Percentiles rank a stretch among this genome's conserved stretches.
phyloP scores from a whole-genome alignment of 2,113 vertebrate genomes.

The Hirundichthys speculiger region DNA sequence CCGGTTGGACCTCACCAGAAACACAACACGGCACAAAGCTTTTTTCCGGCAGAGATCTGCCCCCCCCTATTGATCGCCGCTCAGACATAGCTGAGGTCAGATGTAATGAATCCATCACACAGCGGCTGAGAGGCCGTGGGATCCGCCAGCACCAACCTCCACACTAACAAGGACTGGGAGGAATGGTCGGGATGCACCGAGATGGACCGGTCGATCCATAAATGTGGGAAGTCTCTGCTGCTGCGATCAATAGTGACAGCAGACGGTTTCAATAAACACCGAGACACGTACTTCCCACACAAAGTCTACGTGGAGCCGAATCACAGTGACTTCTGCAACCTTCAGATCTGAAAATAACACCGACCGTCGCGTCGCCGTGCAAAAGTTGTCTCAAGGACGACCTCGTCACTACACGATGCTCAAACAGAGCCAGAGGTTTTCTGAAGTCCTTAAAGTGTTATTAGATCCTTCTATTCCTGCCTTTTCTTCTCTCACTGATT shows the following conservation, averaged over 20 bases:
- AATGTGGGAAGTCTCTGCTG: slow-evolving; percentile 14
- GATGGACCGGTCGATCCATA: slow-evolving; percentile 21
- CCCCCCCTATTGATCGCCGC: slow-evolving; percentile 61
- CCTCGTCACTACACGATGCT: slow-evolving; percentile 28
- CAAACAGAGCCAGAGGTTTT: slow-evolving; percentile 38
- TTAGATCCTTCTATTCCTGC: slow-evolving; percentile 28
- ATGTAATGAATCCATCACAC: slow-evolving; percentile 69
- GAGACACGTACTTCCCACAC: slow-evolving; percentile 9
- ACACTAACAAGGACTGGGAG: slow-evolving; percentile 20
- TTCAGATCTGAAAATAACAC: no score
- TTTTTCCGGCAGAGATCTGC: slow-evolving; percentile 53
- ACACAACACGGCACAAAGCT: slow-evolving; percentile 12
- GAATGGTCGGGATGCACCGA: slow-evolving; percentile 30
- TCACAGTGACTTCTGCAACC: no score
- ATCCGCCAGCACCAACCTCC: slow-evolving; percentile 31
- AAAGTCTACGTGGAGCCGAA: neutral
- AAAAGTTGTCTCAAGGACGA: slow-evolving; percentile 39
- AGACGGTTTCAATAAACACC: slow-evolving; percentile 13
- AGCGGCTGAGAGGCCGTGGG: slow-evolving; percentile 38
- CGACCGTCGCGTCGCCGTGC: no score
- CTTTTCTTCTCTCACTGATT: neutral
- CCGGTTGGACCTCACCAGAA: neutral
- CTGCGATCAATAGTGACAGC: slow-evolving; percentile 16
- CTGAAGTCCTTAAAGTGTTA: slow-evolving; percentile 17
- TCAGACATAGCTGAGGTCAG: slow-evolving; percentile 69